These are phyloP conservation scores for Simalia tracyae DNA, from an alignment of 2,797 vertebrate species.

Conservation along the genomic window DNA sequence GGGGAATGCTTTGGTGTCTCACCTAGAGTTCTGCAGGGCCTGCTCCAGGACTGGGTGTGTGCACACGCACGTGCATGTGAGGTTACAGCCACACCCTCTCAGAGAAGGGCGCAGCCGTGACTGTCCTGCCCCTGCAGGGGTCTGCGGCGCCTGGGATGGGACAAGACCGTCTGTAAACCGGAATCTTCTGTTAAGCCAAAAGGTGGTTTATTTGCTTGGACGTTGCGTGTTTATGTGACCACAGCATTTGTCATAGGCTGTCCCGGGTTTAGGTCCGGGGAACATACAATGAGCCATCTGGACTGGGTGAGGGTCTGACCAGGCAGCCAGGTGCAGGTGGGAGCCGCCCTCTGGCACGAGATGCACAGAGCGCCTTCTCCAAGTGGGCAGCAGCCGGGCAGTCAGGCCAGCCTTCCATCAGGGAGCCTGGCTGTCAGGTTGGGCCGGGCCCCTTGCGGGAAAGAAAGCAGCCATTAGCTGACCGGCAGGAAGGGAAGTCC, in stretches of 20 bases:
- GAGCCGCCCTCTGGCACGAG: neutral
- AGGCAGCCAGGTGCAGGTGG: neutral
- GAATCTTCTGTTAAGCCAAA: neutral
- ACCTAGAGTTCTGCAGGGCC: neutral
- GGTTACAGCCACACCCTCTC: neutral
- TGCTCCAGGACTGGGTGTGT: neutral
- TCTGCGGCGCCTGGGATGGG: neutral
- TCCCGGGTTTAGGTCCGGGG: neutral
- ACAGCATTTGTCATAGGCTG: neutral
- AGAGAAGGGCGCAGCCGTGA: neutral
- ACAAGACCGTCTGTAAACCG: neutral
- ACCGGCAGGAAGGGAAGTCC: neutral
- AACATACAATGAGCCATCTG: neutral
- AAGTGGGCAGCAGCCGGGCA: neutral
- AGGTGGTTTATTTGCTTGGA: neutral
- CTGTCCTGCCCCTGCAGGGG: neutral
- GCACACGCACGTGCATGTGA: neutral
- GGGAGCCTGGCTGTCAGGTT: rapidly evolving
- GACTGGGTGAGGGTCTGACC: neutral
- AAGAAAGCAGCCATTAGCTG: neutral
- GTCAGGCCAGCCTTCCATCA: rapidly evolving
- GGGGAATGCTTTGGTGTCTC: neutral
- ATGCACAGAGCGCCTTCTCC: neutral
- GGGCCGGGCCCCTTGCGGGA: neutral
- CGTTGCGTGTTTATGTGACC: neutral